Evolutionary conservation across 2,113 vertebrate genomes (phyloP), one percentile per base, ranked within the genome.

Genomic region (Caranx ignobilis): DNA sequence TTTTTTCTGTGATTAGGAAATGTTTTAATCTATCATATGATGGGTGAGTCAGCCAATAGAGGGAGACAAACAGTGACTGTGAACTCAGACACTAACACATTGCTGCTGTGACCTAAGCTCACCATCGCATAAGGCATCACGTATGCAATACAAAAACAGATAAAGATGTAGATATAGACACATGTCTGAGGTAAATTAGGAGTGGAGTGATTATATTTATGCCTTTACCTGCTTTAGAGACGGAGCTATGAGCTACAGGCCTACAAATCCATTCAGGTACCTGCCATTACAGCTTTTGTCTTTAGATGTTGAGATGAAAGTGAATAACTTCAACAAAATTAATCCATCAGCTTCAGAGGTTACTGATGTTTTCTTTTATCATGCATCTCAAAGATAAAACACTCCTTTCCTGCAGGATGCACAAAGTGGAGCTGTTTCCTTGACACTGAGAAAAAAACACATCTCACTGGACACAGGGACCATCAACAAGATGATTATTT

Each of bases 1-100:
- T 16, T 0, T 48, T 52, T 65, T 26, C 1, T 75, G 1, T 70
- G 35, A 65, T 65, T 37, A 79, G 43, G 54, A 73, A 57, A 31
- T 57, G 16, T 57, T 74, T 78, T n/a, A 41, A 70, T 75, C 74
- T 0, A 45, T 55, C 64, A 57, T 41, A 67, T 75, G 69, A 80
- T 37, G 15, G 65, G 34, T 26, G 11, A 77, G 31, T 79, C 76
- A 83, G 65, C 89, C 92, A 87, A 82, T 61, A 93, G 91, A 90
- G 88, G 91, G 92, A 91, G 92, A 88, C 92, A 91, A 89, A 93
- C 48, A 18, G 77, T 85, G 75, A 74, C 56, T 19, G 15, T 64
- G 57, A 65, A 35, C 56, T 47, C 62, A 64, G 55, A 37, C 62
- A 19, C 47, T 52, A 54, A 64, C 50, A 75, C 55, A 8, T 13